Base-by-base conservation (phyloP, 2,797 vertebrate genomes). In the Crocidura indochinensis region DNA sequence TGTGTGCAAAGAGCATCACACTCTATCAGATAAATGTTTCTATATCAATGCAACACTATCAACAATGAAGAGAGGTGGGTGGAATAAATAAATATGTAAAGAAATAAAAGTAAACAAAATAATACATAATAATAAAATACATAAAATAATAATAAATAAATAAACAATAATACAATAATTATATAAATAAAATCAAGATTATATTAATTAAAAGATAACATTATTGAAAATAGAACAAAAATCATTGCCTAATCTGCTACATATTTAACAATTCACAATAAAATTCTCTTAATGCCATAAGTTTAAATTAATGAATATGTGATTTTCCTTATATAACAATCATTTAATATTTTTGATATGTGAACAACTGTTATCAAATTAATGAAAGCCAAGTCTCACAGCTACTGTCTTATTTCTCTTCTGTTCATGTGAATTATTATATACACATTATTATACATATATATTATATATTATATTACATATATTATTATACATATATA, bases 201-300 rank as follows among this genome's bases (percentile, higher is more conserved):
- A 79, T 8, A 49, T 82, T 67, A 84, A 64, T 87, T 64, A 76
- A 92, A 88, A 71, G 80, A 29, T n/a, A n/a, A 8, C 24, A 81
- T 68, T 60, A 60, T 77, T 79, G 83, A 88, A 79, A 87, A 79
- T 76, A 91, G 19, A 82, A 7, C 62, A 62, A 38, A 65, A 89
- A n/a, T 75, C 44, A 8, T 92, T 74, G 67, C 47, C 47, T 46
- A 75, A 75, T 76, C 6, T 31, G 38, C 38, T 89, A 87, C 26
- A 51, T 83, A 91, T 75, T 86, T 81, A 85, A 84, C 56, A 89
- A n/a, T 15, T 65, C 60, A 90, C 79, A 93, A 60, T 60, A 87
- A 85, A 80, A 56, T 60, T 29, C 22, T 84, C 9, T 77, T 77
- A 72, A 82, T 46, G 91, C 22, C 11, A 84, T 5, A 19, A 47